Conservation (phyloP, 2,888 invertebrate genomes). For the Mythimna ferrago region DNA sequence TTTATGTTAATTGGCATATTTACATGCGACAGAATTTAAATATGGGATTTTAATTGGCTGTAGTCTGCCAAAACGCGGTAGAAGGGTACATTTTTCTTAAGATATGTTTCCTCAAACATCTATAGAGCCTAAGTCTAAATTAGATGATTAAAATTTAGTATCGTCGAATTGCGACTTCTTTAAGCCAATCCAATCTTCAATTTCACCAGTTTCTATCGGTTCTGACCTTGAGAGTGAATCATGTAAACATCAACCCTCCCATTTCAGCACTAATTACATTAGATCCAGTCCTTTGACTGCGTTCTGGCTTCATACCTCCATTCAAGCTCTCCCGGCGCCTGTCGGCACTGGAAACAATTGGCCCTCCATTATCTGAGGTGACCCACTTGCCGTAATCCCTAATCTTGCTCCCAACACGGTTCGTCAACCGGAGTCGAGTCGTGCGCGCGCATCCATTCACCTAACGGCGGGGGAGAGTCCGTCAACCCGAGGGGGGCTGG, state of each 20-base stretch:
- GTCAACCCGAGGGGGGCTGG: constrained; percentile 51
- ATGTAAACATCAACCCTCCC: constrained; percentile 1
- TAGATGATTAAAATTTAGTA: background rate
- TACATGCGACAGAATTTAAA: constrained; percentile 2
- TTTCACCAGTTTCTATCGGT: background rate
- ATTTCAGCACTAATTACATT: constrained; percentile 17
- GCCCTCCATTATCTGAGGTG: constrained; percentile 70
- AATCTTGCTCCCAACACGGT: constrained; percentile 67
- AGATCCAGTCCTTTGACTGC: constrained; percentile 28
- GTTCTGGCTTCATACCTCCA: constrained; percentile 54
- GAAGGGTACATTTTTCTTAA: background rate
- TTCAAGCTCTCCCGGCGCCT: constrained; percentile 57
- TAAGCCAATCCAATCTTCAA: background rate
- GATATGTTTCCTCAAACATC: background rate
- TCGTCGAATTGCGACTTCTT: too few species aligned
- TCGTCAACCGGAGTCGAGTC: constrained; percentile 64
- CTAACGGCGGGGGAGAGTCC: constrained; percentile 53
- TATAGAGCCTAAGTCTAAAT: background rate
- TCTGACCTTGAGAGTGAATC: background rate
- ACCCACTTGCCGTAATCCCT: constrained; percentile 75
- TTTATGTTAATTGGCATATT: constrained; percentile 17
- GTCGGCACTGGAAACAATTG: constrained; percentile 51
- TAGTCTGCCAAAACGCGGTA: background rate
- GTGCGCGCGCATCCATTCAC: constrained; percentile 88
- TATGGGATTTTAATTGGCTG: constrained; percentile 6